A percentile compares a stretch with the other conserved stretches of the same genome.
These are phyloP conservation scores for Prolemur simus DNA, from an alignment of 2,113 vertebrate species.

Conservation along the genomic window DNA sequence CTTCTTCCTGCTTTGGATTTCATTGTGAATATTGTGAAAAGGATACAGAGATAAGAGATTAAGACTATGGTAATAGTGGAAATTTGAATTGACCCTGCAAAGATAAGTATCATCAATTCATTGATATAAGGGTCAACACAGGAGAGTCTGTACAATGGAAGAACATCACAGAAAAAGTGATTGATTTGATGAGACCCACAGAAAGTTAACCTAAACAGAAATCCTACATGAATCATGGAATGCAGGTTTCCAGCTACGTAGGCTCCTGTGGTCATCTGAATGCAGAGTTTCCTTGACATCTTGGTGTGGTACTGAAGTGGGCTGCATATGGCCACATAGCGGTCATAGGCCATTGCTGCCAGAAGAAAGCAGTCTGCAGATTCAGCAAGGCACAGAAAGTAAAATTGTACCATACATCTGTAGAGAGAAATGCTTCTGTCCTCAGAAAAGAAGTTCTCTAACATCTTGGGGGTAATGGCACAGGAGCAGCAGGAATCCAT, in stretches of 20 bases:
- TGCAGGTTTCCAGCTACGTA: conserved; percentile 15
- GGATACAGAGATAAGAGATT: conserved; percentile 55
- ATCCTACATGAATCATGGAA: background rate
- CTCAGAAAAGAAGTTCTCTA: conserved; percentile 36
- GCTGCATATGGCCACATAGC: conserved; percentile 40
- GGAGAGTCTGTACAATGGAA: conserved; percentile 55
- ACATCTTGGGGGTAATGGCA: conserved; percentile 59
- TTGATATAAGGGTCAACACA: conserved; percentile 53
- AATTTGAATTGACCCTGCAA: background rate
- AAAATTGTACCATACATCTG: conserved; percentile 46
- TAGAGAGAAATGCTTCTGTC: conserved; percentile 41
- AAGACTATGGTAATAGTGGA: conserved; percentile 20
- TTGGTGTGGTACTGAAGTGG: conserved; percentile 45
- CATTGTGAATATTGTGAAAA: conserved; percentile 51
- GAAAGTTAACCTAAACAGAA: conserved; percentile 55
- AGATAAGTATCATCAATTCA: conserved; percentile 26
- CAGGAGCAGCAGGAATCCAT: conserved; percentile 58
- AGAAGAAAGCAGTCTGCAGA: conserved; percentile 50
- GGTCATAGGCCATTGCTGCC: conserved; percentile 56
- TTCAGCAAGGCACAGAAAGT: conserved; percentile 53
- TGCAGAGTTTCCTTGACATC: conserved; percentile 57
- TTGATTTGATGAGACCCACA: conserved; percentile 44
- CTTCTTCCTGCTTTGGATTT: conserved; percentile 35
- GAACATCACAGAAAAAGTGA: conserved; percentile 37
- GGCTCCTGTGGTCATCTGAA: conserved; percentile 22